Evolutionary conservation across 2,113 vertebrate genomes (phyloP).

Genomic region (Nycticebus coucang): DNA sequence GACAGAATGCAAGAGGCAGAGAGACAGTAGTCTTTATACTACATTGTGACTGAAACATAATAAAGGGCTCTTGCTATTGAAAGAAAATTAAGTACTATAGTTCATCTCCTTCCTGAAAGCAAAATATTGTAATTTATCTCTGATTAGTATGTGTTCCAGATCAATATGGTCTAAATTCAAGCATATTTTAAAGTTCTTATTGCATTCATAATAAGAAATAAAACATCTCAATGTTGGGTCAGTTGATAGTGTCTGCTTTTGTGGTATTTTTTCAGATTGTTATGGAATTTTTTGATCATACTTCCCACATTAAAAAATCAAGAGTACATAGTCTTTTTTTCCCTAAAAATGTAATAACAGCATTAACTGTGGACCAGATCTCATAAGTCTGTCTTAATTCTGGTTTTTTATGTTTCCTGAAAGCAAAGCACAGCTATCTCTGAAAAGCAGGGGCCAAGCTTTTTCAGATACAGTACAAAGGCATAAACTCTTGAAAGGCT

Average conservation of each 20-base stretch:
- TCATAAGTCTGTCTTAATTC: not conserved
- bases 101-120: conserved; percentile 24
- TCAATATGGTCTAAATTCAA: not conserved
- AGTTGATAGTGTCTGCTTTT: not conserved
- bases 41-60: not conserved
- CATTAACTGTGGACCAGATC: not conserved
- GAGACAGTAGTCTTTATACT: not conserved
- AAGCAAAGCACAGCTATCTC: not conserved
- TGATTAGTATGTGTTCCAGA: not conserved
- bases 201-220: not conserved
- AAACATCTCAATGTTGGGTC: not conserved
- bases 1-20: not conserved
- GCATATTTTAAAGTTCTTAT: not conserved
- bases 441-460: not conserved
- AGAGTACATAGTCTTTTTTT: not conserved
- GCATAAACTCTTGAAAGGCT: not conserved
- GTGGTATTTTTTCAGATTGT: not conserved
- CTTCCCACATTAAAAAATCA: not conserved
- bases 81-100: not conserved
- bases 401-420: conserved; percentile 21
- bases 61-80: not conserved
- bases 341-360: not conserved
- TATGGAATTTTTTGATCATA: not conserved
- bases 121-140: not conserved
- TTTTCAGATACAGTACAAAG: not conserved